These are phyloP conservation scores for Gnathonemus echidnorhynchus DNA, from an alignment of 2,113 vertebrate genomes.

Conservation along the genomic window DNA sequence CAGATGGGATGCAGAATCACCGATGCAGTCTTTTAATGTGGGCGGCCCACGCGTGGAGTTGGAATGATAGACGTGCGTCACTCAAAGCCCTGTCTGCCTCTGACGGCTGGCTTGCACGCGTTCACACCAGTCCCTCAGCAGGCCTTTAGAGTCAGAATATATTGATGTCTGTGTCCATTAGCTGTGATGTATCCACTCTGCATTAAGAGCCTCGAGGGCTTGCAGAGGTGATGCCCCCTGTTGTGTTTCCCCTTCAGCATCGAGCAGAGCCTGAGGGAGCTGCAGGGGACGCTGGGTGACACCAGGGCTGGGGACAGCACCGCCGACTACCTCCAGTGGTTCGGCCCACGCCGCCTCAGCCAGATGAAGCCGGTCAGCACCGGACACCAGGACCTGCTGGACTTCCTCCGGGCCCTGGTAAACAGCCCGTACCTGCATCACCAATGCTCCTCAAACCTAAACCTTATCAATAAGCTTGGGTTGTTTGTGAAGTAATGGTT, in stretches of 20 bases:
- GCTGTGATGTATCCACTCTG: constrained; percentile 47
- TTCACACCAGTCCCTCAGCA: constrained; percentile 47
- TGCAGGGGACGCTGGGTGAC: constrained; percentile 71
- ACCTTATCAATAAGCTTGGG: background rate
- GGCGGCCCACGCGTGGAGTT: constrained; percentile 33
- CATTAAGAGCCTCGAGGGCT: constrained; percentile 9
- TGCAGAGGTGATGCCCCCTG: background rate
- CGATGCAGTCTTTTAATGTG: constrained; percentile 55
- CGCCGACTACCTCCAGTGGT: constrained; percentile 71
- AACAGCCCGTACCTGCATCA: constrained; percentile 26
- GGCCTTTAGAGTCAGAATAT: constrained; percentile 36
- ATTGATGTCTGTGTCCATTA: constrained; percentile 64
- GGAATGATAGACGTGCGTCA: constrained; percentile 50
- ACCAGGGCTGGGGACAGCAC: constrained; percentile 52
- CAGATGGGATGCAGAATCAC: constrained; percentile 50
- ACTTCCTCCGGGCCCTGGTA: constrained; percentile 85
- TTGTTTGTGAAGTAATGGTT: background rate
- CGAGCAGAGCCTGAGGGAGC: constrained; percentile 73
- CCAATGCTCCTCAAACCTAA: background rate
- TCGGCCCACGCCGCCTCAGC: constrained; percentile 57
- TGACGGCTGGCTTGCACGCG: constrained; percentile 30
- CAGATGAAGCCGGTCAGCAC: constrained; percentile 54
- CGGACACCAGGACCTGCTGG: constrained; percentile 65
- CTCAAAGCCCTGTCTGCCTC: constrained; percentile 38
- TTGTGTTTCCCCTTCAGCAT: constrained; percentile 59